Percentiles rank a stretch among this genome's conserved stretches.
phyloP scores from a whole-genome alignment of 1,140 invertebrate genomes.

The Lepidurus apus region DNA sequence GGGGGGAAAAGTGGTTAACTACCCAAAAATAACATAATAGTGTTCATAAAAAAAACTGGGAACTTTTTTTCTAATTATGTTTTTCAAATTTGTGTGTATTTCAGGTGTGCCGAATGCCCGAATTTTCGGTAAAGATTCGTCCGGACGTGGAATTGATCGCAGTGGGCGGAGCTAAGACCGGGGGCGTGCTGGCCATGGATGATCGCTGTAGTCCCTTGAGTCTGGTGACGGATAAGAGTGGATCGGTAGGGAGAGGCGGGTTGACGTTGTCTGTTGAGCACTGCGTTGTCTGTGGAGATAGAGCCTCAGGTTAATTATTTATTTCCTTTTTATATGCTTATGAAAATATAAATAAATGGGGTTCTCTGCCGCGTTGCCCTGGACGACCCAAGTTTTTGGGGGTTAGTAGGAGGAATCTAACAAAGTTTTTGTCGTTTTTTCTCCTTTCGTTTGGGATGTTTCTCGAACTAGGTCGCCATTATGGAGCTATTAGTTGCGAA shows the following conservation, averaged over 20 bases:
- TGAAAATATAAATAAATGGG: no score
- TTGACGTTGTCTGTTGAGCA: constrained; percentile 63
- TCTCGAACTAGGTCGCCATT: constrained; percentile 66
- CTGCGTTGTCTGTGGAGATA: constrained; percentile 90
- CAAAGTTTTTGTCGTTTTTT: neutral
- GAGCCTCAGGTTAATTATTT: constrained; percentile 61
- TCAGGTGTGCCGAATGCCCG: constrained; percentile 2
- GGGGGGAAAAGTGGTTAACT: no score
- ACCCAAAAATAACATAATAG: no score
- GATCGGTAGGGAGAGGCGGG: constrained; percentile 35
- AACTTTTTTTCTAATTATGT: neutral
- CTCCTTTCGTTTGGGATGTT: constrained; percentile 7
- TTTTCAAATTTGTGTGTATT: neutral
- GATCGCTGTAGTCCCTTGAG: constrained; percentile 23
- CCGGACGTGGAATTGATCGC: constrained; percentile 9
- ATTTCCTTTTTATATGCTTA: neutral
- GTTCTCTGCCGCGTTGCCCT: no score
- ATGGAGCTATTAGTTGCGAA: constrained; percentile 89
- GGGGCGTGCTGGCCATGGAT: neutral
- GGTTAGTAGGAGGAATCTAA: no score
- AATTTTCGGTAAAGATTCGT: neutral
- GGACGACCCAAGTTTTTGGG: no score
- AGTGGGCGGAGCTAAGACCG: neutral
- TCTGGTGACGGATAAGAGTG: constrained; percentile 25
- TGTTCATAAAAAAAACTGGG: no score